phyloP scores from a whole-genome alignment of 2,113 vertebrate species.

The Thunnus maccoyii region DNA sequence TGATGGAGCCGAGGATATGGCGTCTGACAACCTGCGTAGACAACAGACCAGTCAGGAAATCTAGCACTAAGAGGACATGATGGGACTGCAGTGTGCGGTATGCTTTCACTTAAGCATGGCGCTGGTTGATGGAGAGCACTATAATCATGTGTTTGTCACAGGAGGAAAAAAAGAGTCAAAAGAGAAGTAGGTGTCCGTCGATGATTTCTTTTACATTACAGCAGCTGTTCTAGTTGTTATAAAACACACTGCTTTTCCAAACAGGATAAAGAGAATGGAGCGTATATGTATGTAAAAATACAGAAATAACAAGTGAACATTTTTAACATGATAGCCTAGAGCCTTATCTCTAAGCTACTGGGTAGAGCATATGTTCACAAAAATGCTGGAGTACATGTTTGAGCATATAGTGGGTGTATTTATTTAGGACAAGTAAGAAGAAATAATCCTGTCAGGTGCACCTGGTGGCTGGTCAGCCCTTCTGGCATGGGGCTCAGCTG shows the following conservation, averaged over 20 bases:
- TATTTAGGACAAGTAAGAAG: not conserved
- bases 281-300: conserved; percentile 7
- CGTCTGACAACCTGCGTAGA: conserved; percentile 90
- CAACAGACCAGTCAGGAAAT: conserved; percentile 64
- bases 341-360: conserved; percentile 1
- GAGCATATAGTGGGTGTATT: not conserved
- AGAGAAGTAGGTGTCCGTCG: conserved; percentile 30
- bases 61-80: conserved; percentile 62
- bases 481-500: conserved; percentile 94
- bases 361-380: not conserved
- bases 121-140: conserved; percentile 63
- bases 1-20: conserved; percentile 94
- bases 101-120: conserved; percentile 52
- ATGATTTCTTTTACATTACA: conserved; percentile 32
- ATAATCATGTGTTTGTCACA: conserved; percentile 62
- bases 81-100: conserved; percentile 30
- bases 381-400: not conserved
- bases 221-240: not conserved
- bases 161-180: conserved; percentile 40
- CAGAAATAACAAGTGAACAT: conserved; percentile 14
- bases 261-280: conserved; percentile 24
- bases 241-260: conserved; percentile 5
- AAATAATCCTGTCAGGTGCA: conserved; percentile 58
- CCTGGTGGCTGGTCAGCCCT: conserved; percentile 94
- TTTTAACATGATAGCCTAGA: conserved; percentile 26